Conservation (phyloP, 1,140 invertebrate genomes). For the Ceratina japonica region DNA sequence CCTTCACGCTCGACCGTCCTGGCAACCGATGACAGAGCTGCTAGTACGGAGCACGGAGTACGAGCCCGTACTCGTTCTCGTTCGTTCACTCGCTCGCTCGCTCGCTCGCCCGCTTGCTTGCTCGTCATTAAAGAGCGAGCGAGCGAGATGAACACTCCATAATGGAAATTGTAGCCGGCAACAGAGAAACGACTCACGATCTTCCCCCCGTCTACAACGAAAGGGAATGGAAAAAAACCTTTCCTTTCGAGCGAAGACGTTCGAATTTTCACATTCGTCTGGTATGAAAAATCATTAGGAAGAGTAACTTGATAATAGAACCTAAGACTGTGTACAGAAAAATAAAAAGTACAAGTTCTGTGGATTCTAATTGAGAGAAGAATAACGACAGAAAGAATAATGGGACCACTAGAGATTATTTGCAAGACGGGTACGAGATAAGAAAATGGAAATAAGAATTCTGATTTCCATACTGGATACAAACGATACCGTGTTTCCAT, state of each 20-base stretch:
- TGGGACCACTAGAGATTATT: conserved; percentile 10
- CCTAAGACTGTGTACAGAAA: too few species aligned
- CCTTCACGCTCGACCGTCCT: conserved; percentile 56
- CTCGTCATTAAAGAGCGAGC: conserved; percentile 11
- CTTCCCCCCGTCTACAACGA: not conserved
- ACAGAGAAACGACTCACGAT: conserved; percentile 11
- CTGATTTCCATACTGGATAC: not conserved
- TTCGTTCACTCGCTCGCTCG: conserved; percentile 37
- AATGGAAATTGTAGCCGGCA: conserved; percentile 53
- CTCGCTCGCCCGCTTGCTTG: conserved; percentile 18
- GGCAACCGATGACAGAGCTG: conserved; percentile 61
- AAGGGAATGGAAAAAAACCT: conserved; percentile 11
- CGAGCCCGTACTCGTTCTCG: conserved; percentile 18
- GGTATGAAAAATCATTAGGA: not conserved
- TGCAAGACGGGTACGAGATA: not conserved
- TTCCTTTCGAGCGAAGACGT: not conserved
- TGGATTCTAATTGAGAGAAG: not conserved
- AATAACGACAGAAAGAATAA: conserved; percentile 1
- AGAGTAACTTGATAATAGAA: not conserved
- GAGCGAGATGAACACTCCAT: conserved; percentile 16
- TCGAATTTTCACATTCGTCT: not conserved
- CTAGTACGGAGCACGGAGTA: conserved; percentile 28
- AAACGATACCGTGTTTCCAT: not conserved
- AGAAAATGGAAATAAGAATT: not conserved
- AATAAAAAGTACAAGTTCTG: not conserved